Base-by-base conservation (phyloP, 2,888 invertebrate species). In the Rhamphomyia laevipes region DNA sequence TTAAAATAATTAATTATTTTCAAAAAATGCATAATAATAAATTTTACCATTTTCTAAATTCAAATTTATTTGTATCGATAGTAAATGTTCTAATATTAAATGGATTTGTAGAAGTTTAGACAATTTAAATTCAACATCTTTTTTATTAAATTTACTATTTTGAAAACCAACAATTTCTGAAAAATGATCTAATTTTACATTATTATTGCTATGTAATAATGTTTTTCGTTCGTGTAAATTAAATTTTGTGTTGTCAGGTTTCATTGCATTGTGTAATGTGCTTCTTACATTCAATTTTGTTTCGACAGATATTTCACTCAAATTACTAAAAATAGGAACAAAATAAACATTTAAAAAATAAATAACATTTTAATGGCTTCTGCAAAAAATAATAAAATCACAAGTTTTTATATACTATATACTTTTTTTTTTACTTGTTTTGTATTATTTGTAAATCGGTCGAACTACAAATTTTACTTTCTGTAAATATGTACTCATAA, bases 401-500 rank as follows among this genome's bases (percentile, higher is more conserved):
- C 13, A 6, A 23, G 10, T 23, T 12, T 4, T 23, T 43, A 23
- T n/a, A 12, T n/a, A 41, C 30, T 30, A 33, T 13, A 27, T 55
- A 55, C 5, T 54, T 55, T 49, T 56, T 57, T 23, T 49, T 51
- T 37, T 51, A 53, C 50, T 42, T 47, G 31, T 51, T 46, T 41
- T 47, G 37, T 7, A 23, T 23, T 15, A 47, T 37, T 10, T 42
- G 49, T 43, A 68, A 59, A 53, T 59, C 61, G 38, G 56, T 62
- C 2, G 57, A 57, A 48, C 62, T 62, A 52, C 70, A 68, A 21
- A 70, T 58, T 57, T 68, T 67, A 51, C 68, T 66, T 50, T 68
- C 68, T 3, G 58, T 60, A 46, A 66, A 68, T 41, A 71, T 69
- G 27, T 62, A 66, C 53, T 68, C 67, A 46, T 69, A 71, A 42